phyloP scores from a whole-genome alignment of 1,140 invertebrate genomes.

The Eupeodes corollae region DNA sequence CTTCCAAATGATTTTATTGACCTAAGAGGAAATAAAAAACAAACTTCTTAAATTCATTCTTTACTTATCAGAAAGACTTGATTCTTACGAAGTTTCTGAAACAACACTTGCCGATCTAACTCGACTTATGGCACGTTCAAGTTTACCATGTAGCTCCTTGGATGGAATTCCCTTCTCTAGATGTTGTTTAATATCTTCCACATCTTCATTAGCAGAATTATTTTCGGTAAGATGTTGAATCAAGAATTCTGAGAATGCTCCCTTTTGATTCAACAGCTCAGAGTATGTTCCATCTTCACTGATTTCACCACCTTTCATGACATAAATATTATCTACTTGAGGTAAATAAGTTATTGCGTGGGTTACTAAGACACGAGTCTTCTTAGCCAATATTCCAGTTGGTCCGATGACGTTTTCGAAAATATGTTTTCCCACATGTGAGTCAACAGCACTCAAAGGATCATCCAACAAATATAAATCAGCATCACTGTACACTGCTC shows the following conservation, averaged over 20 bases:
- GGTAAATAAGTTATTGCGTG: conserved; percentile 83
- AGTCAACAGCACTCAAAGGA: conserved; percentile 90
- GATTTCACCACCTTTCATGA: conserved; percentile 70
- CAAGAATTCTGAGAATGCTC: conserved; percentile 71
- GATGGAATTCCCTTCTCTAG: conserved; percentile 53
- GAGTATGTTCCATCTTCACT: conserved; percentile 77
- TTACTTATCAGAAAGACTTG: neutral
- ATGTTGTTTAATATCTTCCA: conserved; percentile 63
- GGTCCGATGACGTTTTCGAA: conserved; percentile 83
- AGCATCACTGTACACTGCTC: conserved; percentile 83
- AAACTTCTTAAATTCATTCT: neutral
- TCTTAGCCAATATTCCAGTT: conserved; percentile 63
- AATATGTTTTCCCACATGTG: conserved; percentile 91
- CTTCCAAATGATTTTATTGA: conserved; percentile 26
- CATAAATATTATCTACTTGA: conserved; percentile 77
- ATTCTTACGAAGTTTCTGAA: too few species aligned
- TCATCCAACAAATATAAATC: conserved; percentile 92
- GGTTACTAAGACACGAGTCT: conserved; percentile 80
- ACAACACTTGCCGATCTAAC: conserved; percentile 24
- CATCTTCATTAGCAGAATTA: conserved; percentile 46
- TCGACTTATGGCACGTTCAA: conserved; percentile 44
- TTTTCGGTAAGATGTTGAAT: conserved; percentile 69
- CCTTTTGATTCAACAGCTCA: conserved; percentile 67
- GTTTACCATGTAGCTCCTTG: conserved; percentile 50
- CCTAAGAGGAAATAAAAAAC: conserved; percentile 6